Base-by-base conservation (phyloP, 1,140 invertebrate species). In the Physella acuta region DNA sequence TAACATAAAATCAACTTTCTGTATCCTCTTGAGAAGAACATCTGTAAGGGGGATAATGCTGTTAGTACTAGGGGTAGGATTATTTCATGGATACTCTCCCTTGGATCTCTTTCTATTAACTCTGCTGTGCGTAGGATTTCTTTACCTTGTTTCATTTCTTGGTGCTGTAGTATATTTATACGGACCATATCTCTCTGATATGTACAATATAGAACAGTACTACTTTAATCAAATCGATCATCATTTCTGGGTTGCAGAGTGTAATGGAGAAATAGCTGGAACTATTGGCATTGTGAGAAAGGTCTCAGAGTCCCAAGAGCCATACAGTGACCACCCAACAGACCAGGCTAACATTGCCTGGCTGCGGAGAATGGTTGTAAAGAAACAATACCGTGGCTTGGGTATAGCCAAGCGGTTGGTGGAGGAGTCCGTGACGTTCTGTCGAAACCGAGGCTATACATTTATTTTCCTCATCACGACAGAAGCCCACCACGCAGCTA, bases 291-390 rank as follows among this genome's bases (percentile, higher is more conserved):
- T 76, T 20, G 39, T 75, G 5, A 62, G 34, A 67, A 73, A 70
- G 63, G 26, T 37, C 44, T 33, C 55, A 26, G 20, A 20, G 5
- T 31, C 34, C 2, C 39, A 17, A 31, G 37, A 37, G 24, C 31
- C 20, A 28, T 37, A n/a, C 17, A 17, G 39, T 39, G 17, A 28
- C 26, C n/a, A 14, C 26, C 39, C 58, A 5, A 39, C 26, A 30
- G 14, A 36, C 5, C 2, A 31, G 8, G 17, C 30, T 44, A 77
- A 71, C 49, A 56, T 74, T 17, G 76, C 76, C 1, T 75, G 73
- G 76, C 51, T 77, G 30, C 61, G 76, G 63, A 60, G 76, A 51
- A 75, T 77, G 76, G 76, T 71, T 24, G 76, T 77, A 3, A 68
- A 31, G 51, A 69, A 59, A 33, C 36, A 65, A 30, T 74, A 53